phyloP scores from a whole-genome alignment of 1,140 invertebrate species.

The Holotrichia oblita region DNA sequence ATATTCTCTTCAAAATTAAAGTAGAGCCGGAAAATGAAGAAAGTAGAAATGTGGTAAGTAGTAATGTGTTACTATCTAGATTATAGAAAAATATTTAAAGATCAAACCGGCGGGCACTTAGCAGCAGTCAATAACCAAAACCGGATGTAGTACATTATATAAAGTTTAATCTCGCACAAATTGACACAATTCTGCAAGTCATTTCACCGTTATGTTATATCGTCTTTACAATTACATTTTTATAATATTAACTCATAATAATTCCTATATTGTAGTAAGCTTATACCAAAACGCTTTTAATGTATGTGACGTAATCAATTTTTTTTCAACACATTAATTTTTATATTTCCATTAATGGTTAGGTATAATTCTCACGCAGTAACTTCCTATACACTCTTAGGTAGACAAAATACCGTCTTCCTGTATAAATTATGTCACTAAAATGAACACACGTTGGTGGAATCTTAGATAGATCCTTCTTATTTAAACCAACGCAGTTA shows the following conservation, averaged over 20 bases:
- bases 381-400: neutral
- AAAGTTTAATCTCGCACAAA: too few relatives aligned
- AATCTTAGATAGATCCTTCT: neutral
- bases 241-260: neutral
- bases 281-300: neutral
- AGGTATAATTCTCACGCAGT: neutral
- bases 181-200: too few relatives aligned
- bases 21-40: constrained; percentile 22
- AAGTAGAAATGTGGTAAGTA: constrained; percentile 31
- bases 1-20: constrained; percentile 30
- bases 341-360: neutral
- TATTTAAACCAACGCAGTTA: neutral
- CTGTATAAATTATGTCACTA: neutral
- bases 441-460: neutral
- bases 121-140: neutral
- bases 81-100: neutral
- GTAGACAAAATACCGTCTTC: neutral
- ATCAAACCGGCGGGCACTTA: neutral
- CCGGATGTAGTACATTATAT: too few relatives aligned
- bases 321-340: neutral
- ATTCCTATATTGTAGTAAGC: neutral
- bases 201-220: too few relatives aligned
- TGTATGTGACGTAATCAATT: too few relatives aligned
- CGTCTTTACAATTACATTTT: too few relatives aligned
- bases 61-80: neutral